Percentiles rank a stretch among this genome's conserved stretches.
phyloP scores from a whole-genome alignment of 2,888 invertebrate species.

The Harpalus rufipes region DNA sequence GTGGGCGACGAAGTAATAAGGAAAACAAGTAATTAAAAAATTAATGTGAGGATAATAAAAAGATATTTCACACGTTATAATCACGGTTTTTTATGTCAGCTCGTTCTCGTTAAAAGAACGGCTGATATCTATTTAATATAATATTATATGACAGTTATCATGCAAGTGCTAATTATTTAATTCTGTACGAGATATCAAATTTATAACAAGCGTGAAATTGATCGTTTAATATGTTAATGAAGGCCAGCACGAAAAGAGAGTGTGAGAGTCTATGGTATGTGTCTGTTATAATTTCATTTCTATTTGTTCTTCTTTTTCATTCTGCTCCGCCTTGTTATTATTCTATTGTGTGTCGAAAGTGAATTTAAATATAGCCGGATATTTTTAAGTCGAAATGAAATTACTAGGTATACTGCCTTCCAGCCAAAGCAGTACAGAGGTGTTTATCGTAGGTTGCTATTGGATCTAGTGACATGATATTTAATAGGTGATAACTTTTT shows the following conservation, averaged over 20 bases:
- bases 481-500: slow-evolving; percentile 20
- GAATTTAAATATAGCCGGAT: slow-evolving; percentile 25
- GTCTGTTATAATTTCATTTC: slow-evolving; percentile 52
- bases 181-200: slow-evolving; percentile 57
- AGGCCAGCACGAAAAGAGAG: slow-evolving; percentile 37
- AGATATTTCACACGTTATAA: slow-evolving; percentile 27
- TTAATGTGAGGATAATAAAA: slow-evolving; percentile 8
- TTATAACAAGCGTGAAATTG: slow-evolving; percentile 63
- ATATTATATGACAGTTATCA: slow-evolving; percentile 45
- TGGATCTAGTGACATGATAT: slow-evolving; percentile 27
- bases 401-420: slow-evolving; percentile 38
- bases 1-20: slow-evolving; percentile 4
- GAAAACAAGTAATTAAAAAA: slow-evolving; percentile 24
- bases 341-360: slow-evolving; percentile 51
- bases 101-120: slow-evolving; percentile 10
- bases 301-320: slow-evolving; percentile 31
- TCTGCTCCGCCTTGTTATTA: slow-evolving; percentile 51
- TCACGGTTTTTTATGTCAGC: slow-evolving; percentile 42
- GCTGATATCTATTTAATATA: slow-evolving; percentile 32
- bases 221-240: slow-evolving; percentile 60
- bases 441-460: slow-evolving; percentile 27
- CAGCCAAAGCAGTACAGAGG: slow-evolving; percentile 12
- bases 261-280: slow-evolving; percentile 42
- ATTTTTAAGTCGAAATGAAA: slow-evolving; percentile 44
- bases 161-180: slow-evolving; percentile 59